Percentiles rank a stretch among this genome's conserved stretches.
Evolutionary conservation across 2,797 vertebrate genomes (phyloP).

Genomic region (Enteromius treurensis): DNA sequence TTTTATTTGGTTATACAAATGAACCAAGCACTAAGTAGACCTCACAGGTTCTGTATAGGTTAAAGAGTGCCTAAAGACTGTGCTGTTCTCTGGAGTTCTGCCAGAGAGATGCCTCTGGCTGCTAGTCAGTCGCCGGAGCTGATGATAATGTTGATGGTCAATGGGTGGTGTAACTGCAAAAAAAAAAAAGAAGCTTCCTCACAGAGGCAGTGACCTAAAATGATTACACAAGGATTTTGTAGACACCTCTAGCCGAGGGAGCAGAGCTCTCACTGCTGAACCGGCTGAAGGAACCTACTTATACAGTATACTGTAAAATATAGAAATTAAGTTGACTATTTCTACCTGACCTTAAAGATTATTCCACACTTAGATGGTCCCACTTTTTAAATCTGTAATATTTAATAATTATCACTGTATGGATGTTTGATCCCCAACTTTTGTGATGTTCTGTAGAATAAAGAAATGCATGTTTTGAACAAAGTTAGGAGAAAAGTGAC

Average conservation of each 20-base stretch:
- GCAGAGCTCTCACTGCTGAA: constrained; percentile 6
- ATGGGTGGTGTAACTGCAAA: constrained; percentile 24
- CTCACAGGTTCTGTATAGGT: neutral
- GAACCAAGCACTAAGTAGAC: neutral
- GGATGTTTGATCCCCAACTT: neutral
- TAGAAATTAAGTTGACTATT: neutral
- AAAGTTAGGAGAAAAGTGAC: neutral
- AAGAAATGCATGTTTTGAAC: neutral
- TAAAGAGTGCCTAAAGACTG: constrained; percentile 34
- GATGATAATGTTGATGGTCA: constrained; percentile 43
- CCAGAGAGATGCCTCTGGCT: constrained; percentile 19
- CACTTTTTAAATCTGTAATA: neutral
- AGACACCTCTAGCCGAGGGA: constrained; percentile 23
- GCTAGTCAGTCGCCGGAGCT: constrained; percentile 16
- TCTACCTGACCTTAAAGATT: neutral
- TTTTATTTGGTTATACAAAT: neutral
- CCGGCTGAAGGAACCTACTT: neutral
- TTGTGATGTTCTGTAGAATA: neutral
- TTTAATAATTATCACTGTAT: neutral
- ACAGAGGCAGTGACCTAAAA: constrained; percentile 44
- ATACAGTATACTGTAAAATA: neutral
- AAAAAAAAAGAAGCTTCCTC: constrained; percentile 27
- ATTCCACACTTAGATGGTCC: neutral
- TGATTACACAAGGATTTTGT: constrained; percentile 38
- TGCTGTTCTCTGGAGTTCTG: constrained; percentile 21